phyloP scores from a whole-genome alignment of 2,888 invertebrate genomes.

The Nebria brevicollis region DNA sequence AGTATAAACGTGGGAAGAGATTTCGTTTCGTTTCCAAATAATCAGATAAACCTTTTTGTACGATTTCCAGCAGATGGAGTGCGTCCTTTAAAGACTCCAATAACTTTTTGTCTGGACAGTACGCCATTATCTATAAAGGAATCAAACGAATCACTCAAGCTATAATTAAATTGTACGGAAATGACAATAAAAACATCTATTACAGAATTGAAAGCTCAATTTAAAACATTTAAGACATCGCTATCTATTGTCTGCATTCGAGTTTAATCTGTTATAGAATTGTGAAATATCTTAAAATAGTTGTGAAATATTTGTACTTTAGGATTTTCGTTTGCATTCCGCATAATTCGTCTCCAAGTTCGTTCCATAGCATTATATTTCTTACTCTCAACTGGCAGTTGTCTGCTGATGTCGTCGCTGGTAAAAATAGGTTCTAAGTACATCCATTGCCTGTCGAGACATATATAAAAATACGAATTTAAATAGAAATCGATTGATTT shows the following conservation, averaged over 20 bases:
- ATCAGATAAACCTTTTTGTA: constrained; percentile 79
- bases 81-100: constrained; percentile 77
- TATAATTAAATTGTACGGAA: too few relatives aligned
- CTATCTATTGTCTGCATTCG: too few relatives aligned
- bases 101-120: constrained; percentile 72
- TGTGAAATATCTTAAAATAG: too few relatives aligned
- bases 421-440: constrained; percentile 86
- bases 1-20: constrained; percentile 81
- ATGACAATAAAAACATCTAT: too few relatives aligned
- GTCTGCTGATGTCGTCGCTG: constrained; percentile 81
- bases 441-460: constrained; percentile 75
- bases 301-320: constrained; percentile 63
- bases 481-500: constrained; percentile 49
- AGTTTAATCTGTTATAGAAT: too few relatives aligned
- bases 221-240: too few relatives aligned
- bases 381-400: constrained; percentile 81
- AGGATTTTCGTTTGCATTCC: constrained; percentile 73
- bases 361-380: constrained; percentile 83
- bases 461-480: too few relatives aligned
- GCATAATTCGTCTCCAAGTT: constrained; percentile 82
- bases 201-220: too few relatives aligned
- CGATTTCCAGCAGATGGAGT: constrained; percentile 75
- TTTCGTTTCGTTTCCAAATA: constrained; percentile 82
- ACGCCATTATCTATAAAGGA: constrained; percentile 68
- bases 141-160: too few relatives aligned